Evolutionary conservation across 2,113 vertebrate species (phyloP), one percentile per base, ranked within the genome.

Genomic region (Pholis gunnellus): DNA sequence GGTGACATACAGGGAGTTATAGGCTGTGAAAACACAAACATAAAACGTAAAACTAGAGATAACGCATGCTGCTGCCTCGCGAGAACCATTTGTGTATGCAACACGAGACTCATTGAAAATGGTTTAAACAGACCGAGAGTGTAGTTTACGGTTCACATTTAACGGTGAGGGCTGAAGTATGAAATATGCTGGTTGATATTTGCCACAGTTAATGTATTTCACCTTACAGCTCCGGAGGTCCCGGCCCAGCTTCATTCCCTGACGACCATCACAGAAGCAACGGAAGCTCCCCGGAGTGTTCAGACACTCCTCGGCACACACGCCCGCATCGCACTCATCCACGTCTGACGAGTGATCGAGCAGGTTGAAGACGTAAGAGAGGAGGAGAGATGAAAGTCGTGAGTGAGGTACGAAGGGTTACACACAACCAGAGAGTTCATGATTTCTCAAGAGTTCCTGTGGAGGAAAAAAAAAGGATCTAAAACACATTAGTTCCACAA

Each of bases 181-280:
- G 38, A 59, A 72, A 66, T 10, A 15, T 17, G n/a, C 14, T 69
- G 60, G 11, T 72, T 59, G 64, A 42, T 46, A 52, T 74, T 31
- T 38, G 20, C 48, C 38, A 75, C 64, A 81, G 48, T 65, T 52
- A 9, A 74, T 78, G 87, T 78, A 81, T 91, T 91, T 91, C 94
- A 99, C 98, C 97, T 98, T 96, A 88, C 98, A 99, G 0, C 95
- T 97, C 82, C 94, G 95, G 94, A 96, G 95, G 93, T 99, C 95
- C 20, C 7, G 90, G 22, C 95, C 91, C 86, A 99, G 95, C 88
- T 97, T 99, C 89, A 96, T 95, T 79, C 97, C 96, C n/a, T 96
- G 96, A 17, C 96, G 96, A 48, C 98, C 98, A 0, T 99, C 95
- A 17, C 98, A 99, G 78, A 96, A 97, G 90, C 98, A 99, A 18